Conservation (phyloP, 1,140 invertebrate genomes). For the Condylostylus longicornis region DNA sequence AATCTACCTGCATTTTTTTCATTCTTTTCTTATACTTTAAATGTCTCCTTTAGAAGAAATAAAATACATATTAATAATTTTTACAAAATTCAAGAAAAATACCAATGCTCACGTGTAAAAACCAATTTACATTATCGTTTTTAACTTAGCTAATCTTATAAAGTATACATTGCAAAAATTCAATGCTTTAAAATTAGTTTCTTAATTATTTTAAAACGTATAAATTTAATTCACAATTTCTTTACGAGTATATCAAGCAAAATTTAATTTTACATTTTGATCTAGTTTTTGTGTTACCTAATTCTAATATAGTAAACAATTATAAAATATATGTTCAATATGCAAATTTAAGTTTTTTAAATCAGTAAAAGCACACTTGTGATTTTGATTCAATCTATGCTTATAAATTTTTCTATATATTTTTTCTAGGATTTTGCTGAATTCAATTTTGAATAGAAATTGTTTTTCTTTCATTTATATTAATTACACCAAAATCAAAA, state of each 20-base stretch:
- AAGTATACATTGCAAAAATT: background rate
- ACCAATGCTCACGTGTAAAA: too few relatives aligned
- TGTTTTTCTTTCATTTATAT: constrained; percentile 20
- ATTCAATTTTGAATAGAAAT: constrained; percentile 24
- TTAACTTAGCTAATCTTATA: background rate
- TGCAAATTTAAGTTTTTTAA: background rate
- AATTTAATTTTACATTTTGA: too few relatives aligned
- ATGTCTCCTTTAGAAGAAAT: constrained; percentile 27
- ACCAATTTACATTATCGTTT: background rate
- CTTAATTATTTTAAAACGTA: background rate
- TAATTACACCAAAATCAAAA: constrained; percentile 19
- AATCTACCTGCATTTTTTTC: constrained; percentile 28
- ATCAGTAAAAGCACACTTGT: background rate
- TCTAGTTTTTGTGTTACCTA: background rate
- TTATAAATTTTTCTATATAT: background rate
- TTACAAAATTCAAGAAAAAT: too few relatives aligned
- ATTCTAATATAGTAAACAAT: background rate
- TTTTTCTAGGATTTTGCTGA: constrained; percentile 22
- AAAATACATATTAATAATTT: constrained; percentile 6
- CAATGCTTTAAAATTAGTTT: background rate
- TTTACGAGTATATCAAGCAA: too few relatives aligned
- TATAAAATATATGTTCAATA: background rate
- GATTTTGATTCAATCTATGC: constrained; percentile 3
- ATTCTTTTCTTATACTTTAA: constrained; percentile 30
- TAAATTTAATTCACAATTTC: background rate